phyloP scores from a whole-genome alignment of 2,797 vertebrate genomes.

The Phrynocephalus vlangalii region DNA sequence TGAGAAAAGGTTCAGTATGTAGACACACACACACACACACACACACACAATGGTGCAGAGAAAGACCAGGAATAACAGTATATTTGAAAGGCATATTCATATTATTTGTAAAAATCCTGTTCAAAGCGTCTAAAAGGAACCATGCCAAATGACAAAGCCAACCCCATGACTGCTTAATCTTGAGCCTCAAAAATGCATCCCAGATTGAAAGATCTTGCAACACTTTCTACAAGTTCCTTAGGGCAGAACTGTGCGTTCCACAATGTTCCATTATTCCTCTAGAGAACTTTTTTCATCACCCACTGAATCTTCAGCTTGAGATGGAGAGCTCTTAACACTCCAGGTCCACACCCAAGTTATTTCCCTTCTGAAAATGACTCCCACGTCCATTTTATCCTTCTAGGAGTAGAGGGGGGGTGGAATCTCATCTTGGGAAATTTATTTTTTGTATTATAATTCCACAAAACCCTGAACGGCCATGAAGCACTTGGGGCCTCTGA shows the following conservation, averaged over 20 bases:
- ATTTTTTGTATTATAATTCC: neutral
- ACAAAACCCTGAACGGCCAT: neutral
- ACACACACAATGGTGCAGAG: neutral
- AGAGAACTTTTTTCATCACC: neutral
- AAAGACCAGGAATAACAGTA: neutral
- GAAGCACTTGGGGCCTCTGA: neutral
- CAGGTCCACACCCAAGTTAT: too few relatives aligned
- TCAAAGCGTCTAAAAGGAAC: slow-evolving; percentile 2
- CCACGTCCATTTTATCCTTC: too few relatives aligned
- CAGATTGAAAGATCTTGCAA: neutral
- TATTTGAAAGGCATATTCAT: neutral
- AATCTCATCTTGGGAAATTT: neutral
- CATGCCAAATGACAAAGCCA: neutral
- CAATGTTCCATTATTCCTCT: neutral
- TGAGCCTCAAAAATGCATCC: neutral
- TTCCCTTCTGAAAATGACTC: neutral
- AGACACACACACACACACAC: too few relatives aligned
- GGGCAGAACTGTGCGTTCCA: neutral
- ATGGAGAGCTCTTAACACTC: neutral
- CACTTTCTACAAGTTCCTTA: neutral
- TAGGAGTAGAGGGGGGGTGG: too few relatives aligned
- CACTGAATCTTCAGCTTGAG: neutral
- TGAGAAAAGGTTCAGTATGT: neutral
- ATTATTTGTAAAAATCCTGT: neutral
- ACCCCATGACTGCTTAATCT: neutral